These are phyloP conservation scores for Cerastis leucographa DNA, from an alignment of 2,888 invertebrate species.

Conservation along the genomic window DNA sequence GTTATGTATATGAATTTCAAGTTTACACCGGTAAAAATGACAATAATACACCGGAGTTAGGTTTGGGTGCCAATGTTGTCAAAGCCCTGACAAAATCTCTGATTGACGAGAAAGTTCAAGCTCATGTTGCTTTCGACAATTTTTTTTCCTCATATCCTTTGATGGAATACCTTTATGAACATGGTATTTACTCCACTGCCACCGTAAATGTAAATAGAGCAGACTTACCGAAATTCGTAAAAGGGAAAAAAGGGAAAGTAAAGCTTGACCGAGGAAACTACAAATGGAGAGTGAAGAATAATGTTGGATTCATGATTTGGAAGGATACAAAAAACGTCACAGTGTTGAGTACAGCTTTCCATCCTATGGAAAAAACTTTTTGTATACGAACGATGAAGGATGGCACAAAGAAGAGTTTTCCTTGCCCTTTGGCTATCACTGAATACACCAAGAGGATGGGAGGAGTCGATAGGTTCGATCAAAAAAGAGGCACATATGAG, in stretches of 20 bases:
- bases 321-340: too few relatives aligned
- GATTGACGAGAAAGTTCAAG: conserved; percentile 46
- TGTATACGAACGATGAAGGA: too few relatives aligned
- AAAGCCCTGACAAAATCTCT: neutral
- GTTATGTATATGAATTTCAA: conserved; percentile 21
- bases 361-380: too few relatives aligned
- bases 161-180: conserved; percentile 43
- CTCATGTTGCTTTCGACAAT: conserved; percentile 39
- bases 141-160: conserved; percentile 43
- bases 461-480: too few relatives aligned
- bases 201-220: conserved; percentile 46
- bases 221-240: conserved; percentile 50
- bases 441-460: too few relatives aligned
- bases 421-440: too few relatives aligned
- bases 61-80: neutral
- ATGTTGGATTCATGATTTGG: conserved; percentile 15
- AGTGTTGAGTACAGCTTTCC: too few relatives aligned
- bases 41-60: conserved; percentile 10
- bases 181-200: conserved; percentile 48
- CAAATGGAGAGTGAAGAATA: conserved; percentile 46
- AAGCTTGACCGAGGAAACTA: conserved; percentile 41
- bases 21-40: conserved; percentile 15
- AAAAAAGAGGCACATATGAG: too few relatives aligned
- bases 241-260: conserved; percentile 30
- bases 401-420: too few relatives aligned